Evolutionary conservation across 2,888 invertebrate species (phyloP), one percentile per base, ranked within the genome.

Genomic region (Autographa gamma): DNA sequence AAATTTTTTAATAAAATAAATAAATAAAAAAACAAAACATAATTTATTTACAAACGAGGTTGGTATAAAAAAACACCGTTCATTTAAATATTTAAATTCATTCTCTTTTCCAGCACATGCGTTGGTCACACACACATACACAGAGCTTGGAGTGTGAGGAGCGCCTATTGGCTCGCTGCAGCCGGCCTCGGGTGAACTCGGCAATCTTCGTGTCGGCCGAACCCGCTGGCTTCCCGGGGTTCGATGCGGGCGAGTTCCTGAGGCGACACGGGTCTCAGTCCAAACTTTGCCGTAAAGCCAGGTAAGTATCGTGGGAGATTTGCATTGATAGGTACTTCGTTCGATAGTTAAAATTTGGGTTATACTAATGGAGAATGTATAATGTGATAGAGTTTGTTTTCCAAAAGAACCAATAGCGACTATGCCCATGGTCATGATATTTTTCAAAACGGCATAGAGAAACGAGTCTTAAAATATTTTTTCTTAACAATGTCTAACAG

Each of bases 161-260:
- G 90, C 96, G 93, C 66, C 85, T 96, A 60, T 94, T 96, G 86
- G 95, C 96, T 64, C 96, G 96, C 73, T 96, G 96, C 85, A 91
- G 96, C 81, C 96, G 98, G 78, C 97, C 98, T 76, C 96, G 98
- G 69, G 97, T 98, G 89, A 98, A 98, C 92, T 98, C 98, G 73
- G 98, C 98, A 83, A 98, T 98, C 87, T 98, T 98, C 92, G 97
- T 98, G 74, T 97, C 97, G 66, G 97, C 97, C 78, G 97, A 97
- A 85, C 97, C 97, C 0, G 96, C 97, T 41, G 97, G 97, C 34
- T 97, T 98, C 89, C 97, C 97, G 70, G 97, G 97, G 58, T 97
- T 98, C 88, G 97, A 98, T 87, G 97, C 98, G 75, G 97, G 97
- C 86, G 98, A 98, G 93, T 98, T 98, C 89, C 94, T 98, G 86